These are phyloP conservation scores for Microtus montanus DNA, from an alignment of 2,113 vertebrate genomes.

Conservation along the genomic window DNA sequence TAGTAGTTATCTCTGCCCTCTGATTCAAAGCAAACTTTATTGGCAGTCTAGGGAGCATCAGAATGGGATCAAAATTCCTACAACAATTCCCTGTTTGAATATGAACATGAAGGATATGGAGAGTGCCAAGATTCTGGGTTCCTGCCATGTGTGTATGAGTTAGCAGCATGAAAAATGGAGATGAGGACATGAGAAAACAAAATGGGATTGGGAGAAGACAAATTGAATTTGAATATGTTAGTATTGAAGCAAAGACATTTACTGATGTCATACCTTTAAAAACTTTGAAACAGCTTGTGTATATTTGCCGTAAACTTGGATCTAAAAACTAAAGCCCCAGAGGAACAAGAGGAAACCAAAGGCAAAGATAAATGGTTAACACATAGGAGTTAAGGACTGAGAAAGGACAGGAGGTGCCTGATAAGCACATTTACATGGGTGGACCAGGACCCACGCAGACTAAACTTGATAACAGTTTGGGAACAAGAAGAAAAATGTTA, in stretches of 20 bases:
- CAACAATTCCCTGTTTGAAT: slow-evolving; percentile 21
- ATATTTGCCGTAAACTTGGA: slow-evolving; percentile 1
- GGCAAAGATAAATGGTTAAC: neutral
- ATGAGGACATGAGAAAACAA: slow-evolving; percentile 7
- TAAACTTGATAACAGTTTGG: slow-evolving; percentile 8
- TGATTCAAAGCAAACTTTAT: neutral
- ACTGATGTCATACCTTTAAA: neutral
- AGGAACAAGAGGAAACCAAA: neutral
- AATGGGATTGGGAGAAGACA: neutral
- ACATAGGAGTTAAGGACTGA: neutral
- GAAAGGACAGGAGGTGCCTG: neutral
- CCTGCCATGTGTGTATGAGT: neutral
- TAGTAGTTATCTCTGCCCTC: neutral
- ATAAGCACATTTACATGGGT: neutral
- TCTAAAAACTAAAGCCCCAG: neutral
- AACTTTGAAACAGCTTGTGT: slow-evolving; percentile 1
- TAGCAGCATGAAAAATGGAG: slow-evolving; percentile 16
- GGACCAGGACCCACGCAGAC: neutral
- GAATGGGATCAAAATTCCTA: neutral
- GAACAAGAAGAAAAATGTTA: neutral
- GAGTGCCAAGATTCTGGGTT: neutral
- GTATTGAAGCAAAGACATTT: neutral
- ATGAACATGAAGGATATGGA: neutral
- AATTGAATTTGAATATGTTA: slow-evolving; percentile 21
- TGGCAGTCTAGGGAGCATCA: neutral